Percentiles rank a stretch among this genome's conserved stretches.
These are phyloP conservation scores for Morpho helenor DNA, from an alignment of 2,888 invertebrate species.

Conservation along the genomic window DNA sequence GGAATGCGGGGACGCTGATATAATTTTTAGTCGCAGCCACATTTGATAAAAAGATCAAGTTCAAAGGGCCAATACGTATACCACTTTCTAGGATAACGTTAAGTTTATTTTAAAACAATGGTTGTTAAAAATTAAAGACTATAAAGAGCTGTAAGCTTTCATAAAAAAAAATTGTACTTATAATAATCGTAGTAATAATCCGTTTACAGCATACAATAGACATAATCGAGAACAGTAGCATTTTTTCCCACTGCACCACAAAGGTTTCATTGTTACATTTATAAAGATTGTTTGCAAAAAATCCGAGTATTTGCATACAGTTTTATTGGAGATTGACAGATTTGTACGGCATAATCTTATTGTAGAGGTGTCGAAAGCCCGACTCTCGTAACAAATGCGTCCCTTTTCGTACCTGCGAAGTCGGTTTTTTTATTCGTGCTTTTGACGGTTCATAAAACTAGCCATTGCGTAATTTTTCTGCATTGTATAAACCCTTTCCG, in stretches of 20 bases:
- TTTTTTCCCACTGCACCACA: constrained; percentile 37
- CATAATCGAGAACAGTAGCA: constrained; percentile 60
- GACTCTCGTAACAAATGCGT: constrained; percentile 42
- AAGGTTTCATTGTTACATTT: constrained; percentile 44
- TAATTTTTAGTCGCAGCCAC: constrained; percentile 55
- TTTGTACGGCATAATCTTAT: constrained; percentile 25
- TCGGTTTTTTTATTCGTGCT: constrained; percentile 48
- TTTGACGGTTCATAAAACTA: constrained; percentile 57
- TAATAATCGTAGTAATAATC: constrained; percentile 30
- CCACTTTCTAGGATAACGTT: constrained; percentile 27
- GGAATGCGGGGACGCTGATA: constrained; percentile 66
- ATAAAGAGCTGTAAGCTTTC: too few species aligned
- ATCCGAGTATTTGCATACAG: constrained; percentile 70
- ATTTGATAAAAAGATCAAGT: constrained; percentile 75
- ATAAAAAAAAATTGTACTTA: too few species aligned
- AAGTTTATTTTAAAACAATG: too few species aligned
- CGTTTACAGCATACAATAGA: constrained; percentile 42
- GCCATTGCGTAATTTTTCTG: constrained; percentile 75
- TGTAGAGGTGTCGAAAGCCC: constrained; percentile 24
- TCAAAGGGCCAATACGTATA: constrained; percentile 61
- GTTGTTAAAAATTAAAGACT: too few species aligned
- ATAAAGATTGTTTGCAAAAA: constrained; percentile 38
- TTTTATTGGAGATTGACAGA: constrained; percentile 36
- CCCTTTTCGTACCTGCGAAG: constrained; percentile 68
- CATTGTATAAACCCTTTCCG: constrained; percentile 77